Percentiles rank a stretch among this genome's conserved stretches.
Evolutionary conservation across 2,113 vertebrate genomes (phyloP).

Genomic region (Pomatostomus ruficeps): DNA sequence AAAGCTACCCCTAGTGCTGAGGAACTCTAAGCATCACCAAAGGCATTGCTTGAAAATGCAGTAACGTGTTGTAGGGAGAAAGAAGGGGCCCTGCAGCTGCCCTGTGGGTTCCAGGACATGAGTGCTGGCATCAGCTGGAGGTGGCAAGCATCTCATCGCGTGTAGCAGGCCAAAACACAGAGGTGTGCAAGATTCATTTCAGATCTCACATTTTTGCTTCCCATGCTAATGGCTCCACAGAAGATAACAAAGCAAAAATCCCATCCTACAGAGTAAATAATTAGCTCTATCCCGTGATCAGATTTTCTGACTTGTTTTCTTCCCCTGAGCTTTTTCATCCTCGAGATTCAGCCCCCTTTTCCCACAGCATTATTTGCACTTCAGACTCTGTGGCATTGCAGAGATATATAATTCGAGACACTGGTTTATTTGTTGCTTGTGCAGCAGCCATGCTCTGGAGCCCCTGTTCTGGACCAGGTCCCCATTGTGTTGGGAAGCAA

Average conservation of each 20-base stretch:
- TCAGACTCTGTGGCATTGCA: background rate
- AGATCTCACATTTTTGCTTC: background rate
- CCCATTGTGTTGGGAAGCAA: accelerated
- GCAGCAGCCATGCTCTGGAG: background rate
- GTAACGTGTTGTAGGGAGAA: accelerated
- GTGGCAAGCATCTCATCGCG: background rate
- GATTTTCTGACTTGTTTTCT: background rate
- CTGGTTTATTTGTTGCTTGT: background rate
- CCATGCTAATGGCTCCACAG: background rate
- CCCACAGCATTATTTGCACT: background rate
- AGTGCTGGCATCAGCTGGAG: background rate
- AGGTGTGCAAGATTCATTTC: background rate
- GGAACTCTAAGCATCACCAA: background rate
- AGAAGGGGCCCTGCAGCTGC: background rate
- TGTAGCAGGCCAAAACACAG: background rate
- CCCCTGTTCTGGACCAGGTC: background rate
- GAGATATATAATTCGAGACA: background rate
- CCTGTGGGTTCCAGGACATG: background rate
- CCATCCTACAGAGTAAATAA: background rate
- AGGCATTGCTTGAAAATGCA: background rate
- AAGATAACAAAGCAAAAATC: background rate
- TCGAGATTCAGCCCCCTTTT: background rate
- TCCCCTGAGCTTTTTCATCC: background rate
- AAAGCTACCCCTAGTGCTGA: background rate
- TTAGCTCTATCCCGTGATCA: background rate